These are phyloP conservation scores for Rhogogaster chlorosoma DNA, from an alignment of 2,888 invertebrate species.

Conservation along the genomic window DNA sequence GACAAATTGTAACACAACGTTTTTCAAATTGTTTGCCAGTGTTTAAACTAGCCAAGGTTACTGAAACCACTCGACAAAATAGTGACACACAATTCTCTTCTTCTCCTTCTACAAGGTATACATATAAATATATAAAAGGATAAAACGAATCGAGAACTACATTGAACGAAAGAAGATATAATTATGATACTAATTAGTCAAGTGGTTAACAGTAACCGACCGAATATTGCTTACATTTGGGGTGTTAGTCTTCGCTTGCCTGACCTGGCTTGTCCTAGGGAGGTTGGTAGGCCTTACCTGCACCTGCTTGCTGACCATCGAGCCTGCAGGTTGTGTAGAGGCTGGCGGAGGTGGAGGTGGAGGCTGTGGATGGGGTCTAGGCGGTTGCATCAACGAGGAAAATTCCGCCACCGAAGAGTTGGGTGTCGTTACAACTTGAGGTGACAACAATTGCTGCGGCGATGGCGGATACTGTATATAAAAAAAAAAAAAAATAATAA, in stretches of 20 bases:
- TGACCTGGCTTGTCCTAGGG: conserved; percentile 78
- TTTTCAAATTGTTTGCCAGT: conserved; percentile 63
- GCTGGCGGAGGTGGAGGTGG: conserved; percentile 77
- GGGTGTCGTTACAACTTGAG: conserved; percentile 78
- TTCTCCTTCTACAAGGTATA: not conserved
- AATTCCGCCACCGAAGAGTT: conserved; percentile 78
- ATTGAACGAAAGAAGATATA: not conserved
- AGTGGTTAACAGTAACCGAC: conserved; percentile 66
- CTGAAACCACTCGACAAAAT: conserved; percentile 70
- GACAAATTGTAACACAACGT: conserved; percentile 74
- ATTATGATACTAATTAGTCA: conserved; percentile 62
- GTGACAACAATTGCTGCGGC: conserved; percentile 82
- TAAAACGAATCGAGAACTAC: not conserved
- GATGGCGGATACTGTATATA: conserved; percentile 89
- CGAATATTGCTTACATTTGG: conserved; percentile 77
- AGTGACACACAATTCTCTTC: not conserved
- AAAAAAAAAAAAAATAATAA: conserved; percentile 59
- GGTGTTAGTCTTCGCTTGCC: conserved; percentile 78
- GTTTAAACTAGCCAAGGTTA: conserved; percentile 57
- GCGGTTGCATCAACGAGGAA: conserved; percentile 77
- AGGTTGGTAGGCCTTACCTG: conserved; percentile 80
- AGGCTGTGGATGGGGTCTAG: conserved; percentile 77
- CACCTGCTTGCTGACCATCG: conserved; percentile 83
- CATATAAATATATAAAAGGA: no score
- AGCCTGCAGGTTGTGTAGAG: conserved; percentile 73